Conservation (phyloP, 1,140 invertebrate genomes). For the Solen grandis region DNA sequence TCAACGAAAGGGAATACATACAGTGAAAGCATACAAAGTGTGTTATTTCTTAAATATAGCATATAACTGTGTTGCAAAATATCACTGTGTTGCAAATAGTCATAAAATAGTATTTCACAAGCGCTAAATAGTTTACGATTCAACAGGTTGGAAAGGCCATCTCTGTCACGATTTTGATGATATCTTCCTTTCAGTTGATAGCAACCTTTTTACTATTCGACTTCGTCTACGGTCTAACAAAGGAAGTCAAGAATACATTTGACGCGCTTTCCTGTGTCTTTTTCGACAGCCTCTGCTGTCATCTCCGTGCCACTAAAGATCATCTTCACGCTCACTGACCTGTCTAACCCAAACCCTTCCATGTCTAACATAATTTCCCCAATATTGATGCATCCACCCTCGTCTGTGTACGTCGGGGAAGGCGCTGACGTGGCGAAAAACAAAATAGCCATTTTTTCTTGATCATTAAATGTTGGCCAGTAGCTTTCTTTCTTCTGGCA, state of each 20-base stretch:
- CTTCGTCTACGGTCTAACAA: too few relatives aligned
- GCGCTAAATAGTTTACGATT: too few relatives aligned
- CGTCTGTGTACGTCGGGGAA: conserved; percentile 17
- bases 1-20: too few relatives aligned
- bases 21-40: too few relatives aligned
- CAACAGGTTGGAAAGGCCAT: too few relatives aligned
- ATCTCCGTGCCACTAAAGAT: conserved; percentile 49
- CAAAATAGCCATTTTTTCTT: not conserved
- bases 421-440: conserved; percentile 26
- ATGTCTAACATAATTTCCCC: conserved; percentile 22
- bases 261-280: conserved; percentile 10
- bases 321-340: conserved; percentile 6
- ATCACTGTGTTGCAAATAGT: too few relatives aligned
- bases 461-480: not conserved
- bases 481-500: conserved; percentile 1
- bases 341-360: conserved; percentile 13
- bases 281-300: conserved; percentile 8
- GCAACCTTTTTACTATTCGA: too few relatives aligned
- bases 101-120: too few relatives aligned
- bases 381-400: conserved; percentile 19
- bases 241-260: conserved; percentile 14
- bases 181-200: too few relatives aligned
- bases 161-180: too few relatives aligned
- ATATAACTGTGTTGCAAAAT: too few relatives aligned
- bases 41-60: too few relatives aligned